phyloP scores from a whole-genome alignment of 1,140 invertebrate species.

The Drosophila nikananu region DNA sequence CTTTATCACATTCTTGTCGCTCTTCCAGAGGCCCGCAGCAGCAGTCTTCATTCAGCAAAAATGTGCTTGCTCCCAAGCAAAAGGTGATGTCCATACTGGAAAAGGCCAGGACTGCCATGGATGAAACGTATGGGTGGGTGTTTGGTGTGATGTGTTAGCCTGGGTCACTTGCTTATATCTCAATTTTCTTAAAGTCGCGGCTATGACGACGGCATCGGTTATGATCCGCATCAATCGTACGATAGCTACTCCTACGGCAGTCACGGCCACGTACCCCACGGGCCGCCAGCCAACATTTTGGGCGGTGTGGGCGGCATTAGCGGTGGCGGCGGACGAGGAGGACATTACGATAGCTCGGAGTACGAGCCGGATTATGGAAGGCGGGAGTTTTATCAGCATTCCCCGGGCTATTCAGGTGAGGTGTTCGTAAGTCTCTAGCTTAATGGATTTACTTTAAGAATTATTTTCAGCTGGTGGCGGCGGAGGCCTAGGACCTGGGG shows the following conservation, averaged over 20 bases:
- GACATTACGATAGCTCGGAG: conserved; percentile 73
- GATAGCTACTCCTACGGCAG: conserved; percentile 71
- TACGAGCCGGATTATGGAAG: conserved; percentile 80
- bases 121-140: conserved; percentile 89
- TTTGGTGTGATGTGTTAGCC: too few relatives aligned
- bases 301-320: conserved; percentile 58
- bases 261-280: conserved; percentile 69
- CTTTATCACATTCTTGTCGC: not conserved
- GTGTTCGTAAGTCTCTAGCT: too few relatives aligned
- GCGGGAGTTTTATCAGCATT: conserved; percentile 81
- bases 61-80: conserved; percentile 89
- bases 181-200: conserved; percentile 58
- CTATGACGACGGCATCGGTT: conserved; percentile 77
- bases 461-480: conserved; percentile 38
- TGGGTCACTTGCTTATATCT: not conserved
- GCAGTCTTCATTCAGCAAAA: conserved; percentile 84
- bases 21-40: conserved; percentile 54
- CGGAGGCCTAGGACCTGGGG: conserved; percentile 4
- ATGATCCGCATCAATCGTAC: conserved; percentile 74
- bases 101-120: conserved; percentile 92
- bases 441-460: not conserved
- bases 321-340: conserved; percentile 44
- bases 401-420: conserved; percentile 74
- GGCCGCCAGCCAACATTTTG: conserved; percentile 58
- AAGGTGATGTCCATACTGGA: conserved; percentile 94